A percentile compares a stretch with the other conserved stretches of the same genome.
Evolutionary conservation across 2,113 vertebrate species (phyloP).

Genomic region (Pterocles burchelli): DNA sequence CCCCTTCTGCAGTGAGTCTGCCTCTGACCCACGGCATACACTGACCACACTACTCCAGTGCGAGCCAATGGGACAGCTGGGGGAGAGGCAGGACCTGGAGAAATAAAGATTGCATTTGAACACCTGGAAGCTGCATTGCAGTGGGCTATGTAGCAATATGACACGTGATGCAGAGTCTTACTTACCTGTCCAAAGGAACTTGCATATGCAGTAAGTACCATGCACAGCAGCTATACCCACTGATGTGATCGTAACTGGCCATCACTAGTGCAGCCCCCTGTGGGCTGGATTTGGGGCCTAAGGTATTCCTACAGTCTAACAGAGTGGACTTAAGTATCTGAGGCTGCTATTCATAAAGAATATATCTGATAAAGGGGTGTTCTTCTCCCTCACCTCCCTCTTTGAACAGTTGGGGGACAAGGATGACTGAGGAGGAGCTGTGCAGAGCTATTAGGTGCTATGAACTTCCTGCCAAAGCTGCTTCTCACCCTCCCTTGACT

Average conservation of each 20-base stretch:
- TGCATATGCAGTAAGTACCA: neutral
- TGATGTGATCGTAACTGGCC: neutral
- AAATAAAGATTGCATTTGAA: neutral
- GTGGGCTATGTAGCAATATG: neutral
- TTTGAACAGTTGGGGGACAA: neutral
- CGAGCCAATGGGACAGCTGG: neutral
- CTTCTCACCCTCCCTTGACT: neutral
- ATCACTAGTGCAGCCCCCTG: neutral
- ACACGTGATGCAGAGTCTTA: neutral
- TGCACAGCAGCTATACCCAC: rapidly evolving
- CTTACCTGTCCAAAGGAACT: neutral
- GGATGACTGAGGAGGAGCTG: neutral
- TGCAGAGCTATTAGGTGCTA: neutral
- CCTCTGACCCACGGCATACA: neutral
- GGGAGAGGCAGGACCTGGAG: neutral
- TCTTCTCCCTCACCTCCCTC: neutral
- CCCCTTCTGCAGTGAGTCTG: neutral
- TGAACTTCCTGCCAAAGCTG: slow-evolving; percentile 15
- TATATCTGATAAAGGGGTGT: neutral
- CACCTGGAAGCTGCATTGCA: neutral
- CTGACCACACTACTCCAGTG: neutral
- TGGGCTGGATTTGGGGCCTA: neutral
- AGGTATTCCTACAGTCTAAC: neutral
- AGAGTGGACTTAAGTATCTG: neutral
- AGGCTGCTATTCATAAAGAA: neutral